Evolutionary conservation across 2,888 invertebrate genomes (phyloP).

Genomic region (Callyntrura sp.): DNA sequence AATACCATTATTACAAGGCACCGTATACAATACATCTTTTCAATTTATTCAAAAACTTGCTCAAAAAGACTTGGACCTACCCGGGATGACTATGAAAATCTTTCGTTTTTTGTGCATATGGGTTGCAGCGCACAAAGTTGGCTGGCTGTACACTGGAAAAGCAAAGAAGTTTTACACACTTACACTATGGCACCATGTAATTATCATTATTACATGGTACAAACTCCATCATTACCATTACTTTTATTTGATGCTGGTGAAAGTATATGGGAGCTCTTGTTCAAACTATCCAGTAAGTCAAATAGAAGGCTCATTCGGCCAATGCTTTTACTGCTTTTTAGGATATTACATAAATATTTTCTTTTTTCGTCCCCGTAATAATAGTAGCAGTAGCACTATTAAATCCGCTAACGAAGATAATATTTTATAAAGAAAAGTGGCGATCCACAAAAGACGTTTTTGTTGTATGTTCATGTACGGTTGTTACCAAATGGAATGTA

Average conservation of each 20-base stretch:
- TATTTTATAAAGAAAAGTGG: constrained; percentile 40
- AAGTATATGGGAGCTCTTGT: not conserved
- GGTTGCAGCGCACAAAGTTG: constrained; percentile 12
- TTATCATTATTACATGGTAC: not conserved
- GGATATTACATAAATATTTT: not conserved
- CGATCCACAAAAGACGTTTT: not conserved
- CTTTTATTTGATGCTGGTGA: constrained; percentile 2
- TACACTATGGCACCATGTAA: not conserved
- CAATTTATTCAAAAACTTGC: constrained; percentile 51
- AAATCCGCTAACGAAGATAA: constrained; percentile 41
- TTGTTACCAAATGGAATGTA: not conserved
- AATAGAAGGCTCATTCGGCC: not conserved
- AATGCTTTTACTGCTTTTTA: not conserved
- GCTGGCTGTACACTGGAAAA: not conserved
- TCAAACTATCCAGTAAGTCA: not conserved
- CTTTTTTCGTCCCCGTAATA: constrained; percentile 17
- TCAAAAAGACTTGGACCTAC: constrained; percentile 37
- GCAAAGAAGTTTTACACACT: not conserved
- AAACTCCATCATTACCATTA: not conserved
- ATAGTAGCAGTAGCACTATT: constrained; percentile 4
- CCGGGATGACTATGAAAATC: not conserved
- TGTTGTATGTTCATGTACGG: not conserved
- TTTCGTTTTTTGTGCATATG: not conserved
- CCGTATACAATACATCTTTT: constrained; percentile 51
- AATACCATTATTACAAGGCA: constrained; percentile 17